A percentile compares a stretch with the other conserved stretches of the same genome.
phyloP scores from a whole-genome alignment of 2,888 invertebrate genomes.

The Tipula confusa region DNA sequence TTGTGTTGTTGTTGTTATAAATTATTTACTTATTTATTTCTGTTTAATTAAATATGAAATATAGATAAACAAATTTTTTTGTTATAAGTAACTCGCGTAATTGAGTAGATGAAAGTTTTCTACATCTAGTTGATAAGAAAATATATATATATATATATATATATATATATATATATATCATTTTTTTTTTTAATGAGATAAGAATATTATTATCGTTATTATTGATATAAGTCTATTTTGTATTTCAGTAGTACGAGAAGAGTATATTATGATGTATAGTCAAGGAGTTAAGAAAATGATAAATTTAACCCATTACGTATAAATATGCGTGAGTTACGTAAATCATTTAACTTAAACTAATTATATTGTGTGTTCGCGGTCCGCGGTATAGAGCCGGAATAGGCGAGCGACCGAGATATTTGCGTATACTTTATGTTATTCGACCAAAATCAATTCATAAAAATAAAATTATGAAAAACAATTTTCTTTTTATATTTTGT shows the following conservation, averaged over 20 bases:
- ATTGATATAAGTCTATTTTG: background rate
- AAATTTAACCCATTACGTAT: background rate
- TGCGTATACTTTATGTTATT: background rate
- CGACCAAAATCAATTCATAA: background rate
- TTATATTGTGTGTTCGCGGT: background rate
- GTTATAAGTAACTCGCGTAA: background rate
- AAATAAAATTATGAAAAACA: background rate
- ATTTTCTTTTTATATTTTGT: background rate
- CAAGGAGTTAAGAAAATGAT: background rate
- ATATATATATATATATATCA: too few relatives aligned
- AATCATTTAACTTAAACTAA: background rate
- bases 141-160: background rate
- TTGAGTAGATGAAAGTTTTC: background rate
- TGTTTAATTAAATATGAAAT: background rate
- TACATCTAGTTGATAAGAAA: background rate
- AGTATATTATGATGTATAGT: background rate
- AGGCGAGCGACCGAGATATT: background rate
- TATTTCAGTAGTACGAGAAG: background rate
- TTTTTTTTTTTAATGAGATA: background rate
- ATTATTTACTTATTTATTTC: background rate
- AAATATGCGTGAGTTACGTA: background rate
- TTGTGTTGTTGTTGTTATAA: background rate
- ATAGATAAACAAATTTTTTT: background rate
- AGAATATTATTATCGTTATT: background rate
- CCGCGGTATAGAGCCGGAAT: background rate